Base-by-base conservation (phyloP, 2,113 vertebrate species). In the Coreoperca whiteheadi region DNA sequence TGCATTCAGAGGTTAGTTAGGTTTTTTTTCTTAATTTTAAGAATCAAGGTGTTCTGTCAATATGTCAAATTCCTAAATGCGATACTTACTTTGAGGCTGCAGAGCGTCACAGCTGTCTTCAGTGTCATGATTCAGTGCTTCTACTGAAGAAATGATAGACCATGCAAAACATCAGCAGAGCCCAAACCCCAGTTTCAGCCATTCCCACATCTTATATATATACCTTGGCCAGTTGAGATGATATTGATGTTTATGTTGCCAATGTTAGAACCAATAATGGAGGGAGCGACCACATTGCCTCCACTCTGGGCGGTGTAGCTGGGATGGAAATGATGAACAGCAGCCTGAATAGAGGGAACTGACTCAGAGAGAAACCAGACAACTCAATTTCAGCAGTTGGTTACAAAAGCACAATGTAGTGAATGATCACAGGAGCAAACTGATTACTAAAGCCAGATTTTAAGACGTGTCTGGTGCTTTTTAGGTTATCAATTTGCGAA, bases 241-340 rank as follows among this genome's bases (percentile, higher is more conserved):
- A 91, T 68, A 20, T 2, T 87, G 71, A 93, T 89, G 69, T 81
- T 91, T 39, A 94, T 0, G 65, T 57, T 80, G 10, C 41, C 39
- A 8, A 88, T 20, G 3, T 1, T 76, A 10, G 87, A 90, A 34
- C 68, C 78, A 48, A 50, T 43, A 54, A 94, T 46, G 63, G 46
- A 30, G 28, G 90, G 91, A 63, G 90, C 74, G 0, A 94, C 67
- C 56, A 91, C 75, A 1, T 4, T 83, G 73, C 88, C 30, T n/a
- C 74, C 82, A 16, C 6, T 75, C 70, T 94, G 79, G 72, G 89
- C 91, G 1, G 32, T 67, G 69, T 68, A 78, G 50, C 12, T 81
- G 34, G 88, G 79, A 34, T 64, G 39, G 20, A 87, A 83, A 28
- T 84, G 28, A 23, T 83, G 57, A 64, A 86, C 21, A 3, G 0